Conservation (phyloP, 2,113 vertebrate genomes). For the Cyprinodon variegatus region DNA sequence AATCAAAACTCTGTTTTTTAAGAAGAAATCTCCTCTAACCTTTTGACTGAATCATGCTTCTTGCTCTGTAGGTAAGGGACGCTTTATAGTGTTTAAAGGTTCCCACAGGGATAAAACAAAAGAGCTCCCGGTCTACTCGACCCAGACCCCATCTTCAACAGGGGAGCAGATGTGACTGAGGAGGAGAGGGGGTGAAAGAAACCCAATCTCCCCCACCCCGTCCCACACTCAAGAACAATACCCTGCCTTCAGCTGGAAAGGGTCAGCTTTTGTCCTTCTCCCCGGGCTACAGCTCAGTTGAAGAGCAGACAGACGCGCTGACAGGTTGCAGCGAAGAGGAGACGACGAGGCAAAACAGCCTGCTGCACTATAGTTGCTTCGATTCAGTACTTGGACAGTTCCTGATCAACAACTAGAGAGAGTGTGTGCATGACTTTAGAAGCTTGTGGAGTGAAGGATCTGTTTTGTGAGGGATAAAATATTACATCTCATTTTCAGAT, state of each 20-base stretch:
- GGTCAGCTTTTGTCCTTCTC: constrained; percentile 66
- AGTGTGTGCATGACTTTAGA: constrained; percentile 15
- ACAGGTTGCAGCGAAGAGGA: constrained; percentile 53
- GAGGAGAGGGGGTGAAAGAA: constrained; percentile 51
- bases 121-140: constrained; percentile 26
- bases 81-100: constrained; percentile 25
- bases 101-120: background rate
- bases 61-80: constrained; percentile 12
- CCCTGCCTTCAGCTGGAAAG: constrained; percentile 54
- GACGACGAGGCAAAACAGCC: constrained; percentile 13
- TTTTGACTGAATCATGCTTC: constrained; percentile 27
- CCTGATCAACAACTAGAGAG: constrained; percentile 40
- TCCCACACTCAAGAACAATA: constrained; percentile 72
- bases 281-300: constrained; percentile 33
- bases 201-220: constrained; percentile 41
- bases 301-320: constrained; percentile 57
- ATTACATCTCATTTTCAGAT: constrained; percentile 8
- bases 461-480: background rate
- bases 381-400: constrained; percentile 84
- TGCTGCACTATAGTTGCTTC: constrained; percentile 16
- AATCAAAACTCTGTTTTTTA: constrained; percentile 3
- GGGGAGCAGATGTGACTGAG: constrained; percentile 71
- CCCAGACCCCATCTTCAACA: constrained; percentile 30
- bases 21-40: constrained; percentile 17
- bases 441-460: background rate